Base-by-base conservation (phyloP, 2,113 vertebrate genomes). In the Acrocephalus kingi region DNA sequence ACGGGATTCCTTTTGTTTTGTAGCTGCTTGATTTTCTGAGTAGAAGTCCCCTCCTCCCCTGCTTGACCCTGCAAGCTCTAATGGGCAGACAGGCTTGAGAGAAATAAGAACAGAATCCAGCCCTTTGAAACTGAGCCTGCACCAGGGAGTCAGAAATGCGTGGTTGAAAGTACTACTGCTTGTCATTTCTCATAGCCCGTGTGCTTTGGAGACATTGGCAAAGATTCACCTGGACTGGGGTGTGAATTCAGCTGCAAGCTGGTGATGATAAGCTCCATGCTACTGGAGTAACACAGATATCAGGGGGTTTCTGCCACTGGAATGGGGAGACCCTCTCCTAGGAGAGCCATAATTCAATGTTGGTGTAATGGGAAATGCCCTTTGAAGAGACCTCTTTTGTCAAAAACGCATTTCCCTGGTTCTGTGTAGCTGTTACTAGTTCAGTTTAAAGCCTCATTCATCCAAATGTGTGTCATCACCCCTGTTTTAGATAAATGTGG, bases 1-100 rank as follows among this genome's bases (percentile, higher is more conserved):
- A 83, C 0, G 66, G 78, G 80, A 94, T 95, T 95, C 93, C 90
- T 93, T 97, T 95, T 97, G 91, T 96, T 95, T 95, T 93, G 77
- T 89, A 74, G 87, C 76, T 81, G 84, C 83, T 87, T 93, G 46
- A 59, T 97, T 93, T 95, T 82, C 76, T 95, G 55, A 46, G 46
- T 73, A 78, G 59, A 59, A 84, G 45, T 89, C 80, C 88, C 90
- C 80, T 92, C 80, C 94, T 93, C 90, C 54, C 31, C 11, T 84
- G 49, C 59, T 22, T 72, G 73, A 92, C 73, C 80, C 86, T 90
- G 27, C 39, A 84, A 90, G 56, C 77, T 58, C 58, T 55, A 82
- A 75, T 95, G 74, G 59, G 52, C 56, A 86, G 73, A 83, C 48
- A 71, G 51, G 31, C 80, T 92, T 72, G 52, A 82, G 90, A 90